These are phyloP conservation scores for Urosaurus nigricauda DNA, from an alignment of 2,797 vertebrate genomes.

Conservation along the genomic window DNA sequence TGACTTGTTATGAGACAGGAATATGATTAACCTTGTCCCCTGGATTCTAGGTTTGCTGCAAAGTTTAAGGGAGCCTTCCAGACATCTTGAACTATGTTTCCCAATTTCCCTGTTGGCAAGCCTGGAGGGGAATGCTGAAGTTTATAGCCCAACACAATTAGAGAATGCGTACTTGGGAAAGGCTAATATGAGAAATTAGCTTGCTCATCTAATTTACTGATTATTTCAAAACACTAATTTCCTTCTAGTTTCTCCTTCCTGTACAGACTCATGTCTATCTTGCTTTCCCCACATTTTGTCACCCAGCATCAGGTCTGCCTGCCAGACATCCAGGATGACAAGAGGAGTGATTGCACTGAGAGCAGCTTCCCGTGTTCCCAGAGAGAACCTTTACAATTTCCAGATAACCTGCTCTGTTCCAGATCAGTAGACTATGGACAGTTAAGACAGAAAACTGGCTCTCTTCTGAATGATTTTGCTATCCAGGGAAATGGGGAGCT, in stretches of 20 bases:
- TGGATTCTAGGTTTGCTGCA: no score
- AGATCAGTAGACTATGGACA: not conserved
- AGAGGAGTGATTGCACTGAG: not conserved
- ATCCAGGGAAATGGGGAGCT: not conserved
- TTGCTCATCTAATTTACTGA: not conserved
- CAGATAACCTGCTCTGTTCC: constrained; percentile 2
- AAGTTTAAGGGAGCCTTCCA: no score
- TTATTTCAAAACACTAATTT: not conserved
- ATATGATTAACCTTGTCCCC: no score
- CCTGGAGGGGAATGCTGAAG: no score
- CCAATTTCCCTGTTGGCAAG: no score
- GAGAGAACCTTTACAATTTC: not conserved
- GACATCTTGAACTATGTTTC: no score
- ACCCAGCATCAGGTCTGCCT: no score
- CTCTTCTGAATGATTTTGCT: not conserved
- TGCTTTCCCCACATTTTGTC: not conserved
- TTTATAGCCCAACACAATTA: no score
- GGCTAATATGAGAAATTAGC: no score
- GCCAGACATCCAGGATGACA: not conserved
- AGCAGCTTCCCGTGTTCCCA: not conserved
- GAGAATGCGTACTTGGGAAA: no score
- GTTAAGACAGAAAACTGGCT: not conserved
- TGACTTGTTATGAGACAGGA: no score
- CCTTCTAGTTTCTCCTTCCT: not conserved
- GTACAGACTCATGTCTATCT: not conserved